Percentiles rank a stretch among this genome's conserved stretches.
Conservation (phyloP, 2,888 invertebrate genomes). For the Leucoma salicis region DNA sequence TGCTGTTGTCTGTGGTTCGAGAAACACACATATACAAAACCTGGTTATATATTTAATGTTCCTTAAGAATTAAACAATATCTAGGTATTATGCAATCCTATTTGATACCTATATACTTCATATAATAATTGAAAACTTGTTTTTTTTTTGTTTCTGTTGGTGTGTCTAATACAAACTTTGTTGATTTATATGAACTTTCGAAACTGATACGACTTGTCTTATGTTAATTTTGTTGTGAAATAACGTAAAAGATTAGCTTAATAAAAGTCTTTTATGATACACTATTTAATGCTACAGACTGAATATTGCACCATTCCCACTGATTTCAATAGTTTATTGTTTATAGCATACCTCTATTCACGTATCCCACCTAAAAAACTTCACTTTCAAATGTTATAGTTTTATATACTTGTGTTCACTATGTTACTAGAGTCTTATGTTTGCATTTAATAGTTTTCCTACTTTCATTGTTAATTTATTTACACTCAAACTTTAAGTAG, state of each 20-base stretch:
- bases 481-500: slow-evolving; percentile 38
- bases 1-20: no score
- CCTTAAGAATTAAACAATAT: no score
- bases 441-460: slow-evolving; percentile 54
- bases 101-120: no score
- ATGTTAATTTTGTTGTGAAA: slow-evolving; percentile 21
- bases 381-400: slow-evolving; percentile 43
- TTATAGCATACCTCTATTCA: slow-evolving; percentile 44
- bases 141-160: slow-evolving; percentile 5
- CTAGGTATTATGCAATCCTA: no score
- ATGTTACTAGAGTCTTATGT: slow-evolving; percentile 35
- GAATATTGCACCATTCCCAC: slow-evolving; percentile 55
- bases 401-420: slow-evolving; percentile 57
- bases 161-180: slow-evolving; percentile 5
- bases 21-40: no score
- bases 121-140: background rate
- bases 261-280: slow-evolving; percentile 38
- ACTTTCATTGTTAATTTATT: slow-evolving; percentile 42
- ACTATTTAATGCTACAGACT: slow-evolving; percentile 47
- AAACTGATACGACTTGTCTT: slow-evolving; percentile 23
- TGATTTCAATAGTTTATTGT: slow-evolving; percentile 45
- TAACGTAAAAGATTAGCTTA: slow-evolving; percentile 25
- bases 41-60: no score
- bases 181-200: slow-evolving; percentile 13
- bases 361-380: slow-evolving; percentile 64